phyloP scores from a whole-genome alignment of 2,797 vertebrate genomes.

The Dicrostonyx torquatus region DNA sequence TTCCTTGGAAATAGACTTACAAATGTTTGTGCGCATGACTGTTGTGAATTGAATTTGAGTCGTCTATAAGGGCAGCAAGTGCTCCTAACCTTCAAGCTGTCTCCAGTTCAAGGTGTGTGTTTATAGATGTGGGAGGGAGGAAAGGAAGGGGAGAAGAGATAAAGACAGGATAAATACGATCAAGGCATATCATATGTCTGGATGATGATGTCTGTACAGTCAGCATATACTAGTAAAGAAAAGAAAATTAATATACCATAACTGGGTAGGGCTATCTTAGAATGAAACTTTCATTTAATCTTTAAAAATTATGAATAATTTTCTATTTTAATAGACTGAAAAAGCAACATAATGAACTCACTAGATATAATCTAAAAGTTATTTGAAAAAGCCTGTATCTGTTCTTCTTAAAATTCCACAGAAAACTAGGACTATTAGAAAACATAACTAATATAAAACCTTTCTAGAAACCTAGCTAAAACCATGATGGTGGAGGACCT shows the following conservation, averaged over 20 bases:
- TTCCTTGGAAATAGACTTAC: neutral
- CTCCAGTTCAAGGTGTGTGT: too few relatives aligned
- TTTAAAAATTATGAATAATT: neutral
- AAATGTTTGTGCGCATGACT: neutral
- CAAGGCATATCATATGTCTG: neutral
- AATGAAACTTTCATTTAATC: neutral
- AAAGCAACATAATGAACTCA: neutral
- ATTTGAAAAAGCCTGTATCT: neutral
- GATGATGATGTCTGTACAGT: neutral
- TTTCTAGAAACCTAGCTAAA: neutral
- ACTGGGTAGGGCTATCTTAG: neutral
- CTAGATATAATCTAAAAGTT: conserved; percentile 4
- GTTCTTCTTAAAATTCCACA: neutral
- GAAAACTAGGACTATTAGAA: neutral
- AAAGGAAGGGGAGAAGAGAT: too few relatives aligned
- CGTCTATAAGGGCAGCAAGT: neutral
- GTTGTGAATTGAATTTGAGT: neutral
- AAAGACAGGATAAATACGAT: neutral
- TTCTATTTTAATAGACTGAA: neutral
- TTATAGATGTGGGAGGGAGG: neutral
- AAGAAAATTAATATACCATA: neutral
- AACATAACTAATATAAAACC: neutral
- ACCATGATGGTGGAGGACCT: neutral
- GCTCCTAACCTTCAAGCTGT: neutral
- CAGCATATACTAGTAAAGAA: neutral